phyloP scores from a whole-genome alignment of 37 sponge, comb jelly and placozoan species.

The Chondrosia reniformis region DNA sequence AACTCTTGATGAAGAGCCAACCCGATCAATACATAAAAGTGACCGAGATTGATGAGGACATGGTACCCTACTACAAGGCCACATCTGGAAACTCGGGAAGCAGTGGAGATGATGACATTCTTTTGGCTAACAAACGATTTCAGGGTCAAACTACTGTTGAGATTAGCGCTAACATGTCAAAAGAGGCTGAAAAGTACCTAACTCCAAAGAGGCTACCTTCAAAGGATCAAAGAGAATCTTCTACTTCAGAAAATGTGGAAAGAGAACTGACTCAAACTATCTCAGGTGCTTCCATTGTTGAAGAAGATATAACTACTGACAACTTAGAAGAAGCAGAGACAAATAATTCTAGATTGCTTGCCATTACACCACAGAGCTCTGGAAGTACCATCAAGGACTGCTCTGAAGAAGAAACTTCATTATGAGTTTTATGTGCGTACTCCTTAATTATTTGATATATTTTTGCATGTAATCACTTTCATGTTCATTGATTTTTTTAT shows the following conservation, averaged over 20 bases:
- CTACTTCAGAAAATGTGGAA: not conserved
- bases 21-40: not conserved
- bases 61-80: not conserved
- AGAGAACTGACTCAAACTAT: not conserved
- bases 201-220: not conserved
- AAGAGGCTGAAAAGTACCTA: not conserved
- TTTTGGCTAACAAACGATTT: not conserved
- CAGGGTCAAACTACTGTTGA: not conserved
- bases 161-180: not conserved
- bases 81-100: not conserved
- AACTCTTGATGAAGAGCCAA: not conserved
- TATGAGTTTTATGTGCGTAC: too few relatives aligned
- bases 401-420: too few relatives aligned
- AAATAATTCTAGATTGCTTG: not conserved
- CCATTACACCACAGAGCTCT: constrained; percentile 16
- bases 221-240: not conserved
- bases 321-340: not conserved
- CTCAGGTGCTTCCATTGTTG: not conserved
- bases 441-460: too few relatives aligned
- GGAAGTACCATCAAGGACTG: constrained; percentile 8
- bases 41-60: constrained; percentile 8
- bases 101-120: not conserved
- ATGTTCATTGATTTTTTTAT: too few relatives aligned
- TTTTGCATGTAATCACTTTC: too few relatives aligned
- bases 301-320: too few relatives aligned